These are phyloP conservation scores for Drosophila teissieri DNA, from an alignment of 1,140 invertebrate genomes.

Conservation along the genomic window DNA sequence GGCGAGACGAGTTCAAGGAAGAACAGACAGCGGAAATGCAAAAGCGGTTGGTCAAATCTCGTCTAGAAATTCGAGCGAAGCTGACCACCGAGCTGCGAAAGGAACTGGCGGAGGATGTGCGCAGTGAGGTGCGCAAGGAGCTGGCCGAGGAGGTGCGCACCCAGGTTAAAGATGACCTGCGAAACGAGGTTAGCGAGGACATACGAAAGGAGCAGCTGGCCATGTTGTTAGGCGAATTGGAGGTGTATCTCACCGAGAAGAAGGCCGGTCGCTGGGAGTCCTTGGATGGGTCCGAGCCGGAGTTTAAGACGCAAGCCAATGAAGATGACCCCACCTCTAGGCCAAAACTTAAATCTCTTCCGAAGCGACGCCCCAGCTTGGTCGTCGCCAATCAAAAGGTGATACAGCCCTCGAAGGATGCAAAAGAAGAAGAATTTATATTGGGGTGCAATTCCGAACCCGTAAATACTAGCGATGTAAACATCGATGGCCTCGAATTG, in stretches of 20 bases:
- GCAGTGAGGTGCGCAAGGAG: slow-evolving; percentile 43
- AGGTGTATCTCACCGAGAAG: slow-evolving; percentile 59
- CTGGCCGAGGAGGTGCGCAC: slow-evolving; percentile 41
- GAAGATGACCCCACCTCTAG: not conserved
- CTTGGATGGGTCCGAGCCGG: slow-evolving; percentile 5
- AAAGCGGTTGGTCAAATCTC: slow-evolving; percentile 29
- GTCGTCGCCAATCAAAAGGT: too few relatives aligned
- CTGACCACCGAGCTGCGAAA: slow-evolving; percentile 33
- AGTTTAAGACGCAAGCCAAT: not conserved
- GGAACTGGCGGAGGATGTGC: slow-evolving; percentile 47
- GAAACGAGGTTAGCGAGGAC: slow-evolving; percentile 62
- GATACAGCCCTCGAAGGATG: not conserved
- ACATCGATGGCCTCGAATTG: slow-evolving; percentile 29
- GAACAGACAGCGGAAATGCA: slow-evolving; percentile 43
- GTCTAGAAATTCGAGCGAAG: slow-evolving; percentile 26
- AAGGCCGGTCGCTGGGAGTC: slow-evolving; percentile 57
- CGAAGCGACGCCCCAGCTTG: slow-evolving; percentile 6
- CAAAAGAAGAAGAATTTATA: slow-evolving; percentile 4
- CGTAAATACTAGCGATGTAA: slow-evolving; percentile 1
- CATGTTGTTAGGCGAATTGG: slow-evolving; percentile 62
- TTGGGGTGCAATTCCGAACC: not conserved
- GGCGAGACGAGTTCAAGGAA: slow-evolving; percentile 49
- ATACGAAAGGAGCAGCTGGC: slow-evolving; percentile 59
- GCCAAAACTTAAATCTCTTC: not conserved
- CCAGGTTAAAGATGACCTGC: slow-evolving; percentile 47